Evolutionary conservation across 1,140 invertebrate genomes (phyloP).

Genomic region (Physella acuta): DNA sequence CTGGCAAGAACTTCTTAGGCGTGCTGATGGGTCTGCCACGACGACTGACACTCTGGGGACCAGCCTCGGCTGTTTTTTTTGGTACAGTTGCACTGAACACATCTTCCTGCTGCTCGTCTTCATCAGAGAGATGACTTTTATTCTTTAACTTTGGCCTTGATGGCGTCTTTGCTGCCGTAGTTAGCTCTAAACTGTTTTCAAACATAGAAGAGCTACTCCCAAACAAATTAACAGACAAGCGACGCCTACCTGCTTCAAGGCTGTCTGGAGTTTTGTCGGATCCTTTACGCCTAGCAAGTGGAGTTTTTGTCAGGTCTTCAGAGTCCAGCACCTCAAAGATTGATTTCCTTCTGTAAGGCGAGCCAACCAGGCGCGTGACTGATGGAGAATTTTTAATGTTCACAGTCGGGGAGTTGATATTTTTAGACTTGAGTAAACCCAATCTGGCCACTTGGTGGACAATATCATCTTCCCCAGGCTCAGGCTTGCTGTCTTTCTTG

Average conservation of each 20-base stretch:
- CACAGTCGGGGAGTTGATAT: no score
- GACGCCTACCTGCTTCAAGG: slow-evolving; percentile 14
- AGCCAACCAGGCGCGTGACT: neutral
- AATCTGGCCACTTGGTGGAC: no score
- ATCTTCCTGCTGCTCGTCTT: neutral
- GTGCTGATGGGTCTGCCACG: neutral
- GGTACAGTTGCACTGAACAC: neutral
- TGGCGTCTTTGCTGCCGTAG: neutral
- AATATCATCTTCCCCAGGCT: no score
- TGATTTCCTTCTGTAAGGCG: slow-evolving; percentile 17
- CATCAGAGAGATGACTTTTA: neutral
- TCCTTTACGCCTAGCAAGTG: slow-evolving; percentile 4
- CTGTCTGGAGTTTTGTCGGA: slow-evolving; percentile 24
- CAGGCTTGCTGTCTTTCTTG: no score
- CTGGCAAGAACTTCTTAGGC: neutral
- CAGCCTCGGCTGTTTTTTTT: neutral
- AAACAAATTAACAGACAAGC: slow-evolving; percentile 22
- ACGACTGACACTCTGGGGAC: neutral
- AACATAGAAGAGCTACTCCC: neutral
- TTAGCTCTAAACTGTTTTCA: neutral
- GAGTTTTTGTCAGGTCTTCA: slow-evolving; percentile 16
- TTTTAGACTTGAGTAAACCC: no score
- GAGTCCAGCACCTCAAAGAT: slow-evolving; percentile 19
- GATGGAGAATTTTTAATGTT: no score
- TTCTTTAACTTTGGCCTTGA: neutral